Percentiles rank a stretch among this genome's conserved stretches.
Conservation (phyloP, 2,113 vertebrate genomes). For the Rhea pennata region DNA sequence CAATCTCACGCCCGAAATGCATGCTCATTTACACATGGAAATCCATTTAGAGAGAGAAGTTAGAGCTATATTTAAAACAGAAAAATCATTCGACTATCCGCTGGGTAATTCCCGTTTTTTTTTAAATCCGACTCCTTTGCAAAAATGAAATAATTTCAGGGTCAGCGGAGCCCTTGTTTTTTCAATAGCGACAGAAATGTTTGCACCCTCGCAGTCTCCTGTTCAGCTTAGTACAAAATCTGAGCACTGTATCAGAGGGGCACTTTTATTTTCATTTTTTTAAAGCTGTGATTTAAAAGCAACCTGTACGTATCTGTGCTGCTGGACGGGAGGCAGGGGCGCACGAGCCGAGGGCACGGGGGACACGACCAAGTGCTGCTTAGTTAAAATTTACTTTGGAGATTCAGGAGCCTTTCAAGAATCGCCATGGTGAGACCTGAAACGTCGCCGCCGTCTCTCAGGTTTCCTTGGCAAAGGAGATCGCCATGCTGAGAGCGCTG, state of each 20-base stretch:
- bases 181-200: background rate
- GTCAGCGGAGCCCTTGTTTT: background rate
- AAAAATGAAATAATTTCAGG: background rate
- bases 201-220: background rate
- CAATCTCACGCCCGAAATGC: constrained; percentile 12
- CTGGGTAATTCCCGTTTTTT: background rate
- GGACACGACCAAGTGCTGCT: background rate
- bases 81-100: background rate
- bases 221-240: background rate
- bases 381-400: background rate
- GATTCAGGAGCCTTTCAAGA: background rate
- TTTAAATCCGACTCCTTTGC: background rate
- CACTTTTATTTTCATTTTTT: background rate
- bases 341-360: too few relatives aligned
- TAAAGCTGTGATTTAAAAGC: background rate
- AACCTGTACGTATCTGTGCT: background rate
- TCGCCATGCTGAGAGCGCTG: background rate
- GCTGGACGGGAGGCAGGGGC: background rate
- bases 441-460: background rate
- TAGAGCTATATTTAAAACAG: background rate
- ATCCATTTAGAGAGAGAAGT: constrained; percentile 18
- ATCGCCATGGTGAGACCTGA: background rate
- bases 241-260: background rate
- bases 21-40: constrained; percentile 38
- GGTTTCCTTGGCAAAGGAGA: constrained; percentile 17